Evolutionary conservation across 1,140 invertebrate species (phyloP), one percentile per base, ranked within the genome.

Genomic region (Halesus radiatus): DNA sequence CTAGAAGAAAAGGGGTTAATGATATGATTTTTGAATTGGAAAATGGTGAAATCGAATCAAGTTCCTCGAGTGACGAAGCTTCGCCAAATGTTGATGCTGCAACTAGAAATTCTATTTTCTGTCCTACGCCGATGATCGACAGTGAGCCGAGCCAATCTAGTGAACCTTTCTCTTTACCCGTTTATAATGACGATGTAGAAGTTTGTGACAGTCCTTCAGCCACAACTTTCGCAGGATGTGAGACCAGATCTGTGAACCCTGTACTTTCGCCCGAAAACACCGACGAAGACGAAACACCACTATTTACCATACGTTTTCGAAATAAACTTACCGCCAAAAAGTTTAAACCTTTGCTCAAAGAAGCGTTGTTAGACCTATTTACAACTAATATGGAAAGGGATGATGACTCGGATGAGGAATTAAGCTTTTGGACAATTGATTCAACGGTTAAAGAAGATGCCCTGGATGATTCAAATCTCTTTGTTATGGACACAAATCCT

Each of bases 1-100:
- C 13, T 26, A 45, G 88, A 77, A 89, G 87, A 85, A 84, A 84
- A 15, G 86, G 80, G 52, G 85, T 88, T 20, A 87, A 88, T 60
- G 86, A 88, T 85, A 89, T 89, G 18, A 89, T 89, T 84, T 89
- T 87, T 84, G 88, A 89, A 85, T 85, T 89, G 79, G 88, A 89
- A 62, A 88, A 87, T 83, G 88, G 88, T 75, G 88, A 89, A 77
- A 85, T 89, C 50, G 86, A 85, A 81, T 84, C 85, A 56, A 89
- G 88, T 70, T 88, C 87, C 75, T 87, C 88, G 8, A 87, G 88
- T 76, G 87, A 88, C 81, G 84, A 80, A 83, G 86, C 84, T 75
- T 83, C 85, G 79, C 72, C 53, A 37, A 75, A 75, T 29, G 20
- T 18, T 45, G 20, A 72, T 58, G 23, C 26, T 32, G 18, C 23